These are phyloP conservation scores for Eubasilissa regina DNA, from an alignment of 1,140 invertebrate genomes.

Conservation along the genomic window DNA sequence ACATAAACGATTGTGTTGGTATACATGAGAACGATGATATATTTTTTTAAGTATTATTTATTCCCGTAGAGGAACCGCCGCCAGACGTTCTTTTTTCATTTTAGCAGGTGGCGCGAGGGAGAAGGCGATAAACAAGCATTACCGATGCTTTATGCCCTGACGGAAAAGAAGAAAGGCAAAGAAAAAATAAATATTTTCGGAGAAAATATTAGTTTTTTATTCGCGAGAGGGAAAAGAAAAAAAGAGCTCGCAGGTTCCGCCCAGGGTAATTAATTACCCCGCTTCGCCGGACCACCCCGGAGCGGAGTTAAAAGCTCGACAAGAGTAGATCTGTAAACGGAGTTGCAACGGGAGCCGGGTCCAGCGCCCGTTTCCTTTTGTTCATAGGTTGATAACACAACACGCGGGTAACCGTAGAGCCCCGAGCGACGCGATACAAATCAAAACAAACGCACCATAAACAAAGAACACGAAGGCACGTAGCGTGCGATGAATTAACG, in stretches of 20 bases:
- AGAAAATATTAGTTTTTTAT: no score
- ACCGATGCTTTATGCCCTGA: no score
- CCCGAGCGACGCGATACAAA: constrained; percentile 17
- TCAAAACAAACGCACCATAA: constrained; percentile 16
- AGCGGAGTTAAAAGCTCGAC: background rate
- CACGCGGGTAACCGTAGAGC: constrained; percentile 16
- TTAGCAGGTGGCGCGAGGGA: no score
- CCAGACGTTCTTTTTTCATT: no score
- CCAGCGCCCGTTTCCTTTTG: constrained; percentile 9
- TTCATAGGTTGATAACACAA: constrained; percentile 31
- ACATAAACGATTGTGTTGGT: no score
- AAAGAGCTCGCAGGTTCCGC: background rate
- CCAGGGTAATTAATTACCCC: background rate
- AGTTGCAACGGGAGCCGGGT: background rate
- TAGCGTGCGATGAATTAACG: background rate
- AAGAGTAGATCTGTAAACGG: background rate
- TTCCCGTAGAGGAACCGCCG: no score
- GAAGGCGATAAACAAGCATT: no score
- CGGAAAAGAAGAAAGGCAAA: no score
- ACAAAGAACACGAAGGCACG: constrained; percentile 3
- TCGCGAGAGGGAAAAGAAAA: no score
- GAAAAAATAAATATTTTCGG: no score
- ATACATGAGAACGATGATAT: no score
- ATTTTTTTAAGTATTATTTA: no score
- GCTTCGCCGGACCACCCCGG: background rate